Evolutionary conservation across 2,888 invertebrate species (phyloP), one percentile per base, ranked within the genome.

Genomic region (Leptura quadrifasciata): DNA sequence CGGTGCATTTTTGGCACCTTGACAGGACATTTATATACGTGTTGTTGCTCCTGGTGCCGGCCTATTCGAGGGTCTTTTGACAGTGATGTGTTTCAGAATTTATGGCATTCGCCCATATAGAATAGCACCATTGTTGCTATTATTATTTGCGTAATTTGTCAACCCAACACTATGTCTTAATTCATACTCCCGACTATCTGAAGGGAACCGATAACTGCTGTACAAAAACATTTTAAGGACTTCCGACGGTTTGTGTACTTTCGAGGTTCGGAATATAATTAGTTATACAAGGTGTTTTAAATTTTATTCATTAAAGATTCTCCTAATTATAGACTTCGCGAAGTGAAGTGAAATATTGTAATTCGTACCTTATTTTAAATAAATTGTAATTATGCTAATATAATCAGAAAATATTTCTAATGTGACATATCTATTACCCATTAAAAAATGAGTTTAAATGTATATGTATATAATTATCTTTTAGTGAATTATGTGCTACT

Each of bases 1-100:
- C 15, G 2, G 47, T 47, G 47, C 31, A 69, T 63, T 75, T 75
- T 76, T 27, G 84, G 82, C 75, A 83, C 80, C 18, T 74, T 77
- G 10, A 72, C 76, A 77, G 72, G 78, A 76, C 75, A 67, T 79
- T 75, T 73, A 76, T 72, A 75, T 75, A 75, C 58, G 77, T 77
- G 79, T 79, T 78, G 76, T 76, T 79, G 72, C 77, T 78, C 78
- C 76, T 76, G 73, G 20, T 58, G 15, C 52, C 55, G 54, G n/a
- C 21, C 35, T 64, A 65, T 64, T 70, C 60, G 69, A 57, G 57
- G 24, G 12, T 35, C 39, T 17, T 65, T 69, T 54, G 63, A 69
- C 57, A 76, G 31, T 17, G 31, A 64, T 35, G 31, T 17, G 18
- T 20, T 64, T 63, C 52, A 9, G 24, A 64, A 47, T 47, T n/a